These are phyloP conservation scores for Ochropleura leucogaster DNA, from an alignment of 2,888 invertebrate species.

Conservation along the genomic window DNA sequence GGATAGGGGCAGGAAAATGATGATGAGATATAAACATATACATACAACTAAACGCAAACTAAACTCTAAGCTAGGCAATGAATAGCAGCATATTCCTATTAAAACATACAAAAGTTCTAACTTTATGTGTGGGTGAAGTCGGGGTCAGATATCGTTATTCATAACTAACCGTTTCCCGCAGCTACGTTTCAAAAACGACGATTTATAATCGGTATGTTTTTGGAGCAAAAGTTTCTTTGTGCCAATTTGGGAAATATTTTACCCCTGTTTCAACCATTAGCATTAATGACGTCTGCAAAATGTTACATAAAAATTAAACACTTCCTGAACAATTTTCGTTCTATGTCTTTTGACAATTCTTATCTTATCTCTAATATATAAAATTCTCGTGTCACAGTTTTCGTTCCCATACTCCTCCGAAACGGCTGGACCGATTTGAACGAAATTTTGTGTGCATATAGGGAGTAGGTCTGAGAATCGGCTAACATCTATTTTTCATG, in stretches of 20 bases:
- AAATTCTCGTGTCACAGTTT: too few relatives aligned
- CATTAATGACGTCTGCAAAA: background rate
- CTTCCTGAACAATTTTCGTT: too few relatives aligned
- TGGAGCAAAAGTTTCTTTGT: background rate
- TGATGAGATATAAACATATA: too few relatives aligned
- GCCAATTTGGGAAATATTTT: background rate
- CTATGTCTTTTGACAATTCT: too few relatives aligned
- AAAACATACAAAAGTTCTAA: slow-evolving; percentile 9
- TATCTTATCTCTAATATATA: too few relatives aligned
- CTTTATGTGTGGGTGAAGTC: background rate
- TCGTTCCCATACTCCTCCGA: too few relatives aligned
- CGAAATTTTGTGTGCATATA: too few relatives aligned
- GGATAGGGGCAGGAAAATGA: too few relatives aligned
- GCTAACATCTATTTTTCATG: too few relatives aligned
- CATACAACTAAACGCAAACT: background rate
- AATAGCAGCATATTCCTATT: background rate
- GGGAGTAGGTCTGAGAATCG: too few relatives aligned
- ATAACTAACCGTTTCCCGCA: background rate
- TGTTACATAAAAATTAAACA: background rate
- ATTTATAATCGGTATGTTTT: background rate
- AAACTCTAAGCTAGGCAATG: background rate
- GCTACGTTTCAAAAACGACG: slow-evolving; percentile 1
- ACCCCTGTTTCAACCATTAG: background rate
- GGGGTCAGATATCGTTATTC: background rate
- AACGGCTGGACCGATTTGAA: too few relatives aligned